Conservation (phyloP, 2,888 invertebrate species). For the Osmoderma eremita region DNA sequence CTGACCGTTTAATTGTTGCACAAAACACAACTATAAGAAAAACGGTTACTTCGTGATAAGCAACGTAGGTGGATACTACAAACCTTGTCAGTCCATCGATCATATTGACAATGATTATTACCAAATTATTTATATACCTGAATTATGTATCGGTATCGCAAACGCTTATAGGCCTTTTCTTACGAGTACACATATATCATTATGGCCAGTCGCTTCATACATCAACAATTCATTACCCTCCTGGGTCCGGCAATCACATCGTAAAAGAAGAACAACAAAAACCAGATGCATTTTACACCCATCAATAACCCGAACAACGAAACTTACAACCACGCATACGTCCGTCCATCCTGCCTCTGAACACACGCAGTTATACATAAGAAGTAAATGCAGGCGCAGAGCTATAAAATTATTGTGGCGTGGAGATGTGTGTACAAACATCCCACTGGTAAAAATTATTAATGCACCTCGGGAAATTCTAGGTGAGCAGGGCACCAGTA, state of each 20-base stretch:
- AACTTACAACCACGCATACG: not conserved
- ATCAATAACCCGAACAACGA: conserved; percentile 12
- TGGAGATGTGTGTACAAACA: conserved; percentile 2
- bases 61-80: no score
- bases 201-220: conserved; percentile 1
- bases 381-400: not conserved
- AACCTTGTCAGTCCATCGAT: no score
- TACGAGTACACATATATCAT: conserved; percentile 5
- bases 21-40: no score
- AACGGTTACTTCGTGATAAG: no score
- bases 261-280: not conserved
- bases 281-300: conserved; percentile 10
- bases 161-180: conserved; percentile 13
- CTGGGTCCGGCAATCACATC: not conserved
- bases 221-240: conserved; percentile 21
- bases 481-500: no score
- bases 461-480: no score
- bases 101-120: no score
- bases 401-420: conserved; percentile 7
- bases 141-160: no score
- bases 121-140: no score
- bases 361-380: conserved; percentile 9
- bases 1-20: no score
- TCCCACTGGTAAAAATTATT: no score
- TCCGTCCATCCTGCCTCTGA: not conserved